Base-by-base conservation (phyloP, 2,797 vertebrate species). In the Sebastes aleutianus region DNA sequence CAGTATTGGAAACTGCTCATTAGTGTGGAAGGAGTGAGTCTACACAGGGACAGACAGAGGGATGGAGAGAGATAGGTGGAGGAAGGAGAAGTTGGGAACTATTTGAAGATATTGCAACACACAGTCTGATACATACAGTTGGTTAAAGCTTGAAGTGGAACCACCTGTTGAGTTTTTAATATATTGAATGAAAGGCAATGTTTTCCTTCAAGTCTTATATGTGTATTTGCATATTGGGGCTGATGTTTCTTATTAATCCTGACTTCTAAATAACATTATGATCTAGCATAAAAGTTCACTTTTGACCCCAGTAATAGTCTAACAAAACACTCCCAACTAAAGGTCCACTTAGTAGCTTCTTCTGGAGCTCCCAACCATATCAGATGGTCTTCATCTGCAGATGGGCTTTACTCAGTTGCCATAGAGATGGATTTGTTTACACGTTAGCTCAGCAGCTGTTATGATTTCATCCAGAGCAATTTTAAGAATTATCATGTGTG, bases 1-100 rank as follows among this genome's bases (percentile, higher is more conserved):
- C 16, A 62, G 59, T 12, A 6, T 32, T 62, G 29, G 59, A 32
- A 62, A 10, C 59, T 62, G 18, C 27, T 70, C 39, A 65, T 71
- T 20, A 22, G 26, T 26, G n/a, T 64, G 32, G 32, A 63, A 29
- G 13, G 29, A 63, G 18, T n/a, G 22, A 29, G 24, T 78, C 22
- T 62, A 1, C 22, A 39, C 1, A 1, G 0, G 8, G 0, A 59
- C 58, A 59, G 16, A 59, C 16, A 1, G 1, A 59, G 58, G 27
- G 58, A 50, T 16, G 13, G 31, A 34, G 16, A 36, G 6, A 26
- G 5, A 68, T 31, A 9, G 14, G 39, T 36, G 10, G 43, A 43
- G 36, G 24, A 26, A 13, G 16, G 14, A 34, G 3, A 54, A 5
- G n/a, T 4, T 6, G 59, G 18, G 29, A 22, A 0, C 18, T 32